A percentile compares a stretch with the other conserved stretches of the same genome.
Evolutionary conservation across 2,797 vertebrate genomes (phyloP).

Genomic region (Periparus ater): DNA sequence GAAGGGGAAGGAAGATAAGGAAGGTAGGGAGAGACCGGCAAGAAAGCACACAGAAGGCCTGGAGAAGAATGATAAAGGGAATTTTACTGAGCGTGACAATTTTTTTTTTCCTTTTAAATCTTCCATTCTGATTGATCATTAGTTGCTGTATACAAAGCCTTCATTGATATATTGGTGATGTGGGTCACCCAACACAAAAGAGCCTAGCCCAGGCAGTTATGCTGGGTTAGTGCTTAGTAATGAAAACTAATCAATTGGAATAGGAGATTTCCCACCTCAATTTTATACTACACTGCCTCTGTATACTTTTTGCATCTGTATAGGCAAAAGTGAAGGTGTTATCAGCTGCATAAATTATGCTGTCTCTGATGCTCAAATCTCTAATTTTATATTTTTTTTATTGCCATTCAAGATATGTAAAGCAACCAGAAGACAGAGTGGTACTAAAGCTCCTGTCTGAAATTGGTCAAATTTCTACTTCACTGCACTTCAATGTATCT

Average conservation of each 20-base stretch:
- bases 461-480: not conserved
- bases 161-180: not conserved
- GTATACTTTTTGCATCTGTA: not conserved
- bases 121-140: not conserved
- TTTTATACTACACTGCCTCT: not conserved
- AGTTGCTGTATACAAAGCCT: not conserved
- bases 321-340: not conserved
- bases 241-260: slow-evolving; percentile 4
- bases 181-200: not conserved
- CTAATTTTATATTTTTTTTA: not conserved
- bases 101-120: not conserved
- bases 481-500: not conserved
- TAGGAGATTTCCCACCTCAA: not conserved
- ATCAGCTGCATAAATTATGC: not conserved
- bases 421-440: not conserved
- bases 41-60: slow-evolving; percentile 20
- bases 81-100: not conserved
- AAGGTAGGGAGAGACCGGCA: not conserved
- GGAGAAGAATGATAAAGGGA: slow-evolving; percentile 31
- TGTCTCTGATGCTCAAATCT: not conserved
- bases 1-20: slow-evolving; percentile 42
- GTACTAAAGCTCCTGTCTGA: not conserved
- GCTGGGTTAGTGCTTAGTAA: not conserved
- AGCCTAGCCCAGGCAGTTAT: not conserved
- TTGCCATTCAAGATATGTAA: not conserved